Evolutionary conservation across 1,140 invertebrate genomes (phyloP), one percentile per base, ranked within the genome.

Genomic region (Heliconius himera): DNA sequence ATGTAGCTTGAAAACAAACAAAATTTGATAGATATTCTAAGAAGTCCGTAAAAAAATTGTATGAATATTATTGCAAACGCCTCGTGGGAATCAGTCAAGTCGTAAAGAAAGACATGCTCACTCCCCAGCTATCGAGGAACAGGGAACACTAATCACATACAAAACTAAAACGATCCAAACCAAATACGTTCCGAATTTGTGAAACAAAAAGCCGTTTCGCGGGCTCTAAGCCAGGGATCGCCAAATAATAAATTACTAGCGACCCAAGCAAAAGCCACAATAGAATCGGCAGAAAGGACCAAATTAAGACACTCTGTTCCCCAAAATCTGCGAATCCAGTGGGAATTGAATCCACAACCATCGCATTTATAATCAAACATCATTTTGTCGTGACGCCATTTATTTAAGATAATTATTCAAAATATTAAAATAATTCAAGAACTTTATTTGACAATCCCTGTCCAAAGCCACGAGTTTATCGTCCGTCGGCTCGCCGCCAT

Each of bases 391-490:
- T 6, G 33, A 36, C 33, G 0, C 4, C 41, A 46, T 4, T 16
- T 46, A 16, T 4, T 46, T 46, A 46, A 16, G 41, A 16, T 46
- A 46, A 16, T 46, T 46, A 46, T 46, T 54, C 20, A 54, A 56
- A 56, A 56, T 9, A 22, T 9, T 22, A n/a, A n/a, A 56, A 56
- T 3, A 3, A 22, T 9, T 56, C 1, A 56, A 56, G n/a, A 66
- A 4, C 13, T 29, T 29, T 29, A 66, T 66, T 66, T 66, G 60
- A 66, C 29, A 13, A 26, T 66, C 60, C 60, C 60, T 66, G 60
- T 66, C 13, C 26, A n/a, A 29, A 66, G 5, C 85, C 83, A 83
- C 82, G 85, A 82, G 80, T 83, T 86, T 87, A 88, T 88, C 81
- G 70, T 41, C 13, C 70, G 29, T 9, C 70, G 82, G 79, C 79